phyloP scores from a whole-genome alignment of 2,888 invertebrate genomes.

The Aleiodes leptofemur region DNA sequence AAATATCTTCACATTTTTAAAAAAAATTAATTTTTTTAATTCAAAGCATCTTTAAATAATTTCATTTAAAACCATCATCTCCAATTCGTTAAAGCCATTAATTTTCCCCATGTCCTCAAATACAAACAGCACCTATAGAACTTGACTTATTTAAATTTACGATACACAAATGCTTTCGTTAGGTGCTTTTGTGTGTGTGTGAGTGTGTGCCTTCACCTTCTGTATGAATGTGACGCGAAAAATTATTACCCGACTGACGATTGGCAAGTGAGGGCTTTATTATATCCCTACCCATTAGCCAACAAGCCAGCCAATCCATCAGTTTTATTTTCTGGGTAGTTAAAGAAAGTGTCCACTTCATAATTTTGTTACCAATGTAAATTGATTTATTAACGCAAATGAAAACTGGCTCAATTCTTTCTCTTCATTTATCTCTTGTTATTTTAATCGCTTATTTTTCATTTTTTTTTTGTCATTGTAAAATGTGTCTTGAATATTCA shows the following conservation, averaged over 20 bases:
- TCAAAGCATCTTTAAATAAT: no score
- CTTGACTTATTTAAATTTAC: not conserved
- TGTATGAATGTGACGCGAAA: constrained; percentile 13
- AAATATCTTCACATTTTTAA: no score
- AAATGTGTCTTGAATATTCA: constrained; percentile 27
- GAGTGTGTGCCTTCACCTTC: not conserved
- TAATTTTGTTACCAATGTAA: constrained; percentile 4
- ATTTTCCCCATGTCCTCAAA: constrained; percentile 12
- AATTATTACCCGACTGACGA: constrained; percentile 16
- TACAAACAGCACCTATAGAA: not conserved
- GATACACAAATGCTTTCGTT: not conserved
- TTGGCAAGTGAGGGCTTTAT: constrained; percentile 39
- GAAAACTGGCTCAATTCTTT: constrained; percentile 30
- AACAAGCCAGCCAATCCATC: constrained; percentile 35
- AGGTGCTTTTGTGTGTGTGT: not conserved
- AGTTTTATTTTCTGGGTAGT: constrained; percentile 2
- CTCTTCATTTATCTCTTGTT: constrained; percentile 24
- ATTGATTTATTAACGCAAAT: constrained; percentile 34
- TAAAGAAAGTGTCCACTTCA: constrained; percentile 13
- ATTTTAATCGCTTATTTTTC: no score
- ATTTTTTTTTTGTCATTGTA: constrained; percentile 8
- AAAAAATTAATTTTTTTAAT: no score
- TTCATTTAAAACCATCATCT: no score
- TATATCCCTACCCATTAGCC: constrained; percentile 8
- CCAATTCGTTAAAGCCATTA: not conserved